These are phyloP conservation scores for Argyresthia goedartella DNA, from an alignment of 2,888 invertebrate species.

Conservation along the genomic window DNA sequence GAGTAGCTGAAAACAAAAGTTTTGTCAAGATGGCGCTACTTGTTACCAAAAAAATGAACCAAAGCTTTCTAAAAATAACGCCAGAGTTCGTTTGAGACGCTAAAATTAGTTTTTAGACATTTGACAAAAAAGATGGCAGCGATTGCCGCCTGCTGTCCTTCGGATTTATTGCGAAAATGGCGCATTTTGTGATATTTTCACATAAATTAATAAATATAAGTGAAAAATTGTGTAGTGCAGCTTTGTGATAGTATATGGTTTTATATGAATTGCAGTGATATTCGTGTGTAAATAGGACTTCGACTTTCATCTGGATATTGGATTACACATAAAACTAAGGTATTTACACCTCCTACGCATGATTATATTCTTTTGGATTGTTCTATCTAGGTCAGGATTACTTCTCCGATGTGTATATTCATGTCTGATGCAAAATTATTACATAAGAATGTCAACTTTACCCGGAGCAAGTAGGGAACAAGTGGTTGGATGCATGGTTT, in stretches of 20 bases:
- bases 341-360: conserved; percentile 60
- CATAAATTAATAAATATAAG: conserved; percentile 56
- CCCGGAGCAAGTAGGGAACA: neutral
- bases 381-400: neutral
- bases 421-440: neutral
- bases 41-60: neutral
- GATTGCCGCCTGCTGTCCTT: conserved; percentile 61
- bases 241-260: conserved; percentile 62
- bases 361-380: conserved; percentile 17
- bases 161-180: conserved; percentile 66
- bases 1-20: neutral
- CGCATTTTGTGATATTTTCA: conserved; percentile 67
- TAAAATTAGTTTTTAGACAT: conserved; percentile 70
- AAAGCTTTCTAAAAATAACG: conserved; percentile 65
- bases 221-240: conserved; percentile 65
- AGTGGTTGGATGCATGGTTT: neutral
- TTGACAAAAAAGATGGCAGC: conserved; percentile 72
- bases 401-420: neutral
- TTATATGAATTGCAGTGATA: conserved; percentile 61
- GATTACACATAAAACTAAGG: conserved; percentile 67
- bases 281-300: conserved; percentile 58
- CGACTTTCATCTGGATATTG: conserved; percentile 66
- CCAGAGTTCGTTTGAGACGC: conserved; percentile 68
- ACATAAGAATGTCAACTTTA: conserved; percentile 4
- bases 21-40: conserved; percentile 35